These are phyloP conservation scores for Cyclargus thomasi DNA, from an alignment of 1,140 invertebrate species.

Conservation along the genomic window DNA sequence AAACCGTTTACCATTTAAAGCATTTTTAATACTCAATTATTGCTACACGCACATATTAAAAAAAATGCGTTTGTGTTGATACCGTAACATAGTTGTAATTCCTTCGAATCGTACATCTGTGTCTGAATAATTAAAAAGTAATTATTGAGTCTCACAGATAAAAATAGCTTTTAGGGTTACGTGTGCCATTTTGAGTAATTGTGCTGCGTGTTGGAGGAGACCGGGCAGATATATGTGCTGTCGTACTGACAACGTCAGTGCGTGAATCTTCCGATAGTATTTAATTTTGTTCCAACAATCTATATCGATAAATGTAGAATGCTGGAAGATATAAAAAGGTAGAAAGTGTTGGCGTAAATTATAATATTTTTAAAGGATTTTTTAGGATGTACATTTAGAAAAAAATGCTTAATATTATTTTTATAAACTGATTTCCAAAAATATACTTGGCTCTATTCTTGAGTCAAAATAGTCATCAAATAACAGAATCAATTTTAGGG, in stretches of 20 bases:
- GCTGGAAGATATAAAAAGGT: conserved; percentile 26
- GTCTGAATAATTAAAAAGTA: neutral
- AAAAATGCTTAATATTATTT: no score
- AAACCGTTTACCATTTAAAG: no score
- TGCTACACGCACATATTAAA: no score
- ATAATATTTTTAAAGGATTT: no score
- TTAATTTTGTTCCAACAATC: conserved; percentile 71
- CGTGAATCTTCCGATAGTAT: conserved; percentile 65
- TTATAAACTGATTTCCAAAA: no score
- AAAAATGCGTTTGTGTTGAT: no score
- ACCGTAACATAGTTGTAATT: neutral
- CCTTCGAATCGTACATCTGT: neutral
- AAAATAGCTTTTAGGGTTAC: neutral
- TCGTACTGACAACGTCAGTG: conserved; percentile 52
- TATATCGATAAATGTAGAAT: conserved; percentile 35
- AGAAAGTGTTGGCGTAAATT: no score
- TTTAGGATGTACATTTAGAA: no score
- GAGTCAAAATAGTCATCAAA: no score
- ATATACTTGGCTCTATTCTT: no score
- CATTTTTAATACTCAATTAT: no score
- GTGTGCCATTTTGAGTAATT: conserved; percentile 37
- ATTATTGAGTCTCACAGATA: neutral
- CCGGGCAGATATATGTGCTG: conserved; percentile 57
- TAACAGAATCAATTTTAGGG: no score
- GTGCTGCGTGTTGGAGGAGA: conserved; percentile 55